Evolutionary conservation across 2,797 vertebrate genomes (phyloP), one percentile per base, ranked within the genome.

Genomic region (Lutra lutra): DNA sequence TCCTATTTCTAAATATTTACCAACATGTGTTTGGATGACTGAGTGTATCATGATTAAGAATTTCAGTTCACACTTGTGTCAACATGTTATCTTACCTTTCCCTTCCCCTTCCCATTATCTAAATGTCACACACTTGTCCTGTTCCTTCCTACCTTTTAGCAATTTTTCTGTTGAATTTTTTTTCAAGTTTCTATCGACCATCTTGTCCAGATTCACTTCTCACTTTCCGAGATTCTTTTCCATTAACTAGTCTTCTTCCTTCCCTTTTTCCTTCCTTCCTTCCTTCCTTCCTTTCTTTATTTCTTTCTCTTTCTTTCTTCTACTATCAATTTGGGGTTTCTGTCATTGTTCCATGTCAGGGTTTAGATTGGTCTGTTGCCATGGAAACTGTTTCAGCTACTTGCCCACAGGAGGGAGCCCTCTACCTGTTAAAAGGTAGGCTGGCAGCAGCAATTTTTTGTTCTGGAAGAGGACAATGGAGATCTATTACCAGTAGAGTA

Each of bases 331-430:
- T 68, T 79, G 58, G 35, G 10, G 48, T 88, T 92, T 94, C 89
- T 78, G 68, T 10, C 70, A 86, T 20, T 72, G 35, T 91, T 89
- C 91, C 86, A 73, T 38, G 56, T 58, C 89, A 89, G 23, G 43
- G 78, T 87, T 93, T 93, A 75, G 21, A 87, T 60, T 79, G 90
- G 20, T 72, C 35, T 89, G 94, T 98, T 97, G 91, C 80, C 80
- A 95, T 96, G 96, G 96, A 95, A 79, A 98, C 95, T 32, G 40
- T 48, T 97, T 96, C 62, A 97, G 84, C 86, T 96, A 78, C 94
- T 97, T 93, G 97, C 96, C 97, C 97, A 97, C 97, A 96, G 96
- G 97, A 97, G 97, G 98, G 97, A 93, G 93, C 97, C 95, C 93
- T 98, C 96, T 96, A 96, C 95, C 93, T 96, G 95, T 96, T 86